Evolutionary conservation across 2,888 invertebrate genomes (phyloP), one percentile per base, ranked within the genome.

Genomic region (Pterostichus niger): DNA sequence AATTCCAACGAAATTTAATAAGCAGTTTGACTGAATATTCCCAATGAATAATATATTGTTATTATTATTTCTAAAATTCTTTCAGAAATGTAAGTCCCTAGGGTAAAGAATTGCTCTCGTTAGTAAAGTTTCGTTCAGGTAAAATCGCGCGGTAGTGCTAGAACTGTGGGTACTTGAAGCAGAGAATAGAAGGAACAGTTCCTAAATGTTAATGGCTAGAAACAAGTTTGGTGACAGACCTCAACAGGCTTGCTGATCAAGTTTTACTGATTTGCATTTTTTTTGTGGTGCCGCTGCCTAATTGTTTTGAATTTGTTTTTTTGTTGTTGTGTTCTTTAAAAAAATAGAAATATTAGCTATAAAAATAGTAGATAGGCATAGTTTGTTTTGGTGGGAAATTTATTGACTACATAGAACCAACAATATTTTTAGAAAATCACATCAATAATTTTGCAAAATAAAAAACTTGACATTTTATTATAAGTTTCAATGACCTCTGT

Each of bases 221-320:
- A 71, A 71, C 68, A 9, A 71, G 68, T 71, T 71, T 71, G 68
- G 68, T 44, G 68, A 71, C 68, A 71, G 44, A 64, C 40, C 13
- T 40, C 33, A 35, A 13, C 44, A 6, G 24, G 35, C 15, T 44
- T 71, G 64, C 61, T 17, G 40, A 71, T 71, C 68, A 71, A 71
- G 68, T 71, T 71, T 71, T 15, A 33, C 46, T 71, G 40, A 44
- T 71, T 71, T 71, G 68, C 68, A 71, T 71, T 71, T 71, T 68
- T 71, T 71, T 15, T 17, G 0, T 52, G 64, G 33, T 5, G 15
- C 68, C 68, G 68, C 15, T 71, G 44, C 44, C 44, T 44, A 71
- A 71, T 71, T 71, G 68, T 71, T 71, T 71, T 44, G 46, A 64
- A 35, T 64, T n/a, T 35, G 64, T 64, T 64, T 64, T 61, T 64